Evolutionary conservation across 1,140 invertebrate genomes (phyloP).

Genomic region (Parasteatoda tepidariorum): DNA sequence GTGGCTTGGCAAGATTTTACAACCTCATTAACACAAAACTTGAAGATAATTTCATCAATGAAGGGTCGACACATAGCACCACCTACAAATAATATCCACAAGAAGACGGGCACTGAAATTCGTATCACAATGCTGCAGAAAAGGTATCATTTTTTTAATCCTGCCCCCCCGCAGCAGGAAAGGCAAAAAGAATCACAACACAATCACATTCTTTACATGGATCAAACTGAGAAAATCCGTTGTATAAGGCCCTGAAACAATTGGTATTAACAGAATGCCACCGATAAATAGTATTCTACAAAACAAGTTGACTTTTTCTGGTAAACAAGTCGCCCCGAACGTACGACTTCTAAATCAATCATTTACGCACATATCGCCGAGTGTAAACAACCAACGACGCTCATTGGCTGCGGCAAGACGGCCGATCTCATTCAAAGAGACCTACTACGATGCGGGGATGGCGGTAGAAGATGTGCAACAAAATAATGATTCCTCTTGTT

Average conservation of each 20-base stretch:
- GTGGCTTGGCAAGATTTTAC: neutral
- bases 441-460: conserved; percentile 32
- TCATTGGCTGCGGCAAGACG: conserved; percentile 50
- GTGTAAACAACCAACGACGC: conserved; percentile 59
- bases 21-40: neutral
- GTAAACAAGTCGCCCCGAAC: conserved; percentile 58
- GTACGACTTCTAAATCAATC: conserved; percentile 60
- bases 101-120: conserved; percentile 15
- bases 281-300: neutral
- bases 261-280: neutral
- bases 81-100: conserved; percentile 49
- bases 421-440: conserved; percentile 42
- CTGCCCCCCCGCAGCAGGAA: neutral
- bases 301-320: conserved; percentile 36
- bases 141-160: conserved; percentile 35
- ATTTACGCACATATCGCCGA: conserved; percentile 60
- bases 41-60: neutral
- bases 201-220: neutral
- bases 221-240: neutral
- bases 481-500: no score
- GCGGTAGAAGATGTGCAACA: conserved; percentile 6
- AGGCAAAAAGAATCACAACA: neutral
- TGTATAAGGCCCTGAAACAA: neutral
- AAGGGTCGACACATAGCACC: neutral
- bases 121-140: conserved; percentile 28